Conservation (phyloP, 2,888 invertebrate species). For the Arctia plantaginis region DNA sequence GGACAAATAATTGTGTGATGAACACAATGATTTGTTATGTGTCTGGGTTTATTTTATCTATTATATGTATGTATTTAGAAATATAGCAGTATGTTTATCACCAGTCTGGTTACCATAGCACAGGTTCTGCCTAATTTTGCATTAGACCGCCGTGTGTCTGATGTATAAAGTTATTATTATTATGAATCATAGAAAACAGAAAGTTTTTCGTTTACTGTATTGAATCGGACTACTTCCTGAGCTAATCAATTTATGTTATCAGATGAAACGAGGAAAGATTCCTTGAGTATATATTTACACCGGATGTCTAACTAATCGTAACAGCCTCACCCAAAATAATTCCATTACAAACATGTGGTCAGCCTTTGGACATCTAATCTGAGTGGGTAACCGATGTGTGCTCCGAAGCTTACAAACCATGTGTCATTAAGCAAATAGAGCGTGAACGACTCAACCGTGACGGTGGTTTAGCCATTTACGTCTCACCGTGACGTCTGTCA, state of each 20-base stretch:
- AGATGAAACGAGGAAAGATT: not conserved
- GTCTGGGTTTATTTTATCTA: no score
- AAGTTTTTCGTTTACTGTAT: no score
- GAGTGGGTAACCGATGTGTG: slow-evolving; percentile 12
- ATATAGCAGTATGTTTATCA: no score
- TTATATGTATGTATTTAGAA: no score
- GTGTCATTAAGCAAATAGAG: slow-evolving; percentile 18
- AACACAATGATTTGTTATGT: no score
- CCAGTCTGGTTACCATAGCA: no score
- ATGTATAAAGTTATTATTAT: no score
- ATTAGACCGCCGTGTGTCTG: no score
- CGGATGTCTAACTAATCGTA: not conserved
- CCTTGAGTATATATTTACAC: not conserved
- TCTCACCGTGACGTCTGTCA: slow-evolving; percentile 6
- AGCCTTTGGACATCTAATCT: slow-evolving; percentile 1
- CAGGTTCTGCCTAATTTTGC: no score
- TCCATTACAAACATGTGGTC: slow-evolving; percentile 1
- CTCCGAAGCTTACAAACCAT: slow-evolving; percentile 2
- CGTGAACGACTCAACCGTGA: slow-evolving; percentile 10
- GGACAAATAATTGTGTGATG: no score
- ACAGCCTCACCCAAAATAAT: not conserved
- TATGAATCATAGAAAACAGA: no score
- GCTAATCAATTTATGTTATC: not conserved
- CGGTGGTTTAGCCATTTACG: not conserved
- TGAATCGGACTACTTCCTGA: not conserved